Conservation (phyloP, 2,888 invertebrate genomes). For the Epirrita christyi region DNA sequence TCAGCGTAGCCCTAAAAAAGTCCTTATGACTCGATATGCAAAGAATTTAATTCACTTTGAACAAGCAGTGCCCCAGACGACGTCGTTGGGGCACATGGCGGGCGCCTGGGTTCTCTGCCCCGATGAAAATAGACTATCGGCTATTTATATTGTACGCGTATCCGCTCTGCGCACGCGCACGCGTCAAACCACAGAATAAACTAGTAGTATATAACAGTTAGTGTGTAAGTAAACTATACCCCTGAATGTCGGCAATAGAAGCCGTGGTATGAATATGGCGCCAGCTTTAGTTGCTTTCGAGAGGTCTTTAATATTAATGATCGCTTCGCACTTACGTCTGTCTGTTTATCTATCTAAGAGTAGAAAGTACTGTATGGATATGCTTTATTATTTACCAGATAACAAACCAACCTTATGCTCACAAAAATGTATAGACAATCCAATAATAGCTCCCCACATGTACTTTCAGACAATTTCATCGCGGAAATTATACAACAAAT, state of each 20-base stretch:
- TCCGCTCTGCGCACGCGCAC: constrained; percentile 78
- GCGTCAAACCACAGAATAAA: constrained; percentile 26
- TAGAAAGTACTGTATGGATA: constrained; percentile 14
- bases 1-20: constrained; percentile 28
- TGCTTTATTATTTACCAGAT: too few relatives aligned
- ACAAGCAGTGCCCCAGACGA: constrained; percentile 66
- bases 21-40: constrained; percentile 59
- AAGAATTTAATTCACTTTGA: constrained; percentile 72
- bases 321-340: constrained; percentile 26
- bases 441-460: neutral
- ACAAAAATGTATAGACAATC: too few relatives aligned
- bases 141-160: constrained; percentile 78
- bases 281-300: constrained; percentile 39
- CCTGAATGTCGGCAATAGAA: constrained; percentile 38
- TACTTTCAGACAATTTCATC: too few relatives aligned
- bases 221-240: constrained; percentile 31
- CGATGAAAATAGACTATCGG: constrained; percentile 74
- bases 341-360: constrained; percentile 10
- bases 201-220: constrained; percentile 12
- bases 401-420: too few relatives aligned
- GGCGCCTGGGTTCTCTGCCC: constrained; percentile 70
- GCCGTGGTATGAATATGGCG: constrained; percentile 58
- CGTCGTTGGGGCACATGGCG: constrained; percentile 74
- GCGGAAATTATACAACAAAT: too few relatives aligned
- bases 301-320: constrained; percentile 37